Evolutionary conservation across 2,797 vertebrate genomes (phyloP).

Genomic region (Smutsia temminckii): DNA sequence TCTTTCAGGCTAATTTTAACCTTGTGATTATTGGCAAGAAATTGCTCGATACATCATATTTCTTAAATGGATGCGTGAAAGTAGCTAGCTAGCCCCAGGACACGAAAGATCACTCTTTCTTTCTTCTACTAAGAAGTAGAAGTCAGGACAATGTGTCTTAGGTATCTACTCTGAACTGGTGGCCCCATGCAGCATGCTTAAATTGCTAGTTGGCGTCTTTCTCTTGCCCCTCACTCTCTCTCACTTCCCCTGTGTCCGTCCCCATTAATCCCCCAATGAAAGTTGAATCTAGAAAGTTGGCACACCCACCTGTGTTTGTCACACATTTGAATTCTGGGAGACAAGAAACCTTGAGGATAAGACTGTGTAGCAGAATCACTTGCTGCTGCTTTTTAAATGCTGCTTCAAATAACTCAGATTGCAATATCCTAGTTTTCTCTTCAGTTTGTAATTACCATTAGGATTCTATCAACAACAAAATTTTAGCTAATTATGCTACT

Average conservation of each 20-base stretch:
- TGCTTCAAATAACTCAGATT: constrained; percentile 54
- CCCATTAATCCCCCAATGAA: not conserved
- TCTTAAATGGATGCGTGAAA: not conserved
- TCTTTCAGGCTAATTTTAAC: not conserved
- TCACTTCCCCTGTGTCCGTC: too few species aligned
- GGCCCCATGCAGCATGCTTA: not conserved
- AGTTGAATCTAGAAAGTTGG: not conserved
- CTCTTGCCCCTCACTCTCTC: not conserved
- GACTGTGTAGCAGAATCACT: not conserved
- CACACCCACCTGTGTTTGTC: not conserved
- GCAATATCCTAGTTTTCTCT: constrained; percentile 68
- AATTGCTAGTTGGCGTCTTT: not conserved
- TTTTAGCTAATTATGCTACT: constrained; percentile 73
- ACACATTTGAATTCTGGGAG: constrained; percentile 56
- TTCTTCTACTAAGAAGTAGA: not conserved
- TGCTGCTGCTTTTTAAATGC: constrained; percentile 58
- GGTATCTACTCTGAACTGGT: not conserved
- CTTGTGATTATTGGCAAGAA: not conserved
- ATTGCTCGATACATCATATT: not conserved
- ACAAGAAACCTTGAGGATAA: constrained; percentile 28
- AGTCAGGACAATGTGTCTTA: not conserved
- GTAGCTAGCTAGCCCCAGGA: not conserved
- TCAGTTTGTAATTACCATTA: constrained; percentile 74
- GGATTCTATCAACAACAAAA: constrained; percentile 68
- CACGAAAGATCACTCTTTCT: not conserved